Base-by-base conservation (phyloP, 2,113 vertebrate genomes). In the Oceanodroma tethys region DNA sequence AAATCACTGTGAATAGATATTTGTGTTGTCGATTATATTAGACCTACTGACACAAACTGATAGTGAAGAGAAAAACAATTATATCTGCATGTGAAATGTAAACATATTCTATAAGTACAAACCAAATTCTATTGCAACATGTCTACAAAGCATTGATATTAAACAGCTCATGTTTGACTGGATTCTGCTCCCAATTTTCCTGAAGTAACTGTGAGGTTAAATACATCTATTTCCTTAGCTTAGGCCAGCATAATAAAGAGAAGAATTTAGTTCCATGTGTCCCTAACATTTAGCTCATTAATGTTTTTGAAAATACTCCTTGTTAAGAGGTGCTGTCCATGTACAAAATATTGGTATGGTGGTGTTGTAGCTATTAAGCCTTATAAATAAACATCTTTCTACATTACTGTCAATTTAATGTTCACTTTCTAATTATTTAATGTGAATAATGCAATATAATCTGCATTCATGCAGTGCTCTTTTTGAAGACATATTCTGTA, bases 381-480 rank as follows among this genome's bases (percentile, higher is more conserved):
- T 95, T 94, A 76, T 71, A 97, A 95, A 89, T 87, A 86, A 97
- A 76, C 40, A 84, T 81, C 66, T 75, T 96, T 95, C 79, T 78
- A 74, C 72, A 48, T 80, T 93, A 75, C 56, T 58, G 38, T 91
- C 96, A 97, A 32, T 80, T 86, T 94, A 79, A 68, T 95, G 47
- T 50, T 95, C 88, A 92, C 67, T 95, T 97, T 88, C 92, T 97
- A 95, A 73, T 88, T 85, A 81, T 94, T 96, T 92, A 94, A 93
- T 93, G 47, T 88, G 73, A 93, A 83, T 86, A 94, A 83, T 90
- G 72, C 66, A 85, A 93, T 83, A 81, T 42, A 90, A 66, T 88
- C 56, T 67, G 9, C 27, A 86, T 89, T 95, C 93, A 92, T 78
- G 62, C n/a, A 56, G 19, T 43, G 55, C 25, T 88, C 21, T 73